These are phyloP conservation scores for Drosophila mojavensis DNA, from an alignment of 1,140 invertebrate genomes.

Conservation along the genomic window DNA sequence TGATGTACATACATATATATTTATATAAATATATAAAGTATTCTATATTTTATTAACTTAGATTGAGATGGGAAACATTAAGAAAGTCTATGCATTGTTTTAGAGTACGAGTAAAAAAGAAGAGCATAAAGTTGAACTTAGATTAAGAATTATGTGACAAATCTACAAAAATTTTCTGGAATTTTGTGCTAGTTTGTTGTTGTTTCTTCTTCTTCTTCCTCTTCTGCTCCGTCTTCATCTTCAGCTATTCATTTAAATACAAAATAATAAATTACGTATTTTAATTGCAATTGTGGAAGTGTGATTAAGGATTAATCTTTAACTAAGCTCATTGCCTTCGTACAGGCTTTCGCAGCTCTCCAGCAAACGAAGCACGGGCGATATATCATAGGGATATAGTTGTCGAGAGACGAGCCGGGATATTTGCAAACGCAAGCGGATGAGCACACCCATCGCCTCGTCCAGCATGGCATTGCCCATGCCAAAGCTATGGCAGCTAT, in stretches of 20 bases:
- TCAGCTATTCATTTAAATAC: conserved; percentile 73
- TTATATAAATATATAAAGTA: not conserved
- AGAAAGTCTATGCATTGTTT: conserved; percentile 48
- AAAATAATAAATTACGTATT: conserved; percentile 80
- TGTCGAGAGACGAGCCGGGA: conserved; percentile 92
- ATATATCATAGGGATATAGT: conserved; percentile 95
- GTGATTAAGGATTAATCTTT: conserved; percentile 43
- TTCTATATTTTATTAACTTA: conserved; percentile 26
- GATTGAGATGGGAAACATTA: conserved; percentile 37
- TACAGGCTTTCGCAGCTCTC: conserved; percentile 94
- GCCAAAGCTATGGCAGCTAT: conserved; percentile 88
- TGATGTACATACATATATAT: conserved; percentile 25
- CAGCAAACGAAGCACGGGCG: conserved; percentile 92
- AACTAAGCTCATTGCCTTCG: conserved; percentile 91
- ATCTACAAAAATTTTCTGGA: conserved; percentile 63
- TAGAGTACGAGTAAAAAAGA: conserved; percentile 26
- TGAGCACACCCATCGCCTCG: conserved; percentile 93
- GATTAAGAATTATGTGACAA: conserved; percentile 36
- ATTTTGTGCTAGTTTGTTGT: conserved; percentile 66
- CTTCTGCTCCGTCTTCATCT: not conserved
- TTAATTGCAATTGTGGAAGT: conserved; percentile 66
- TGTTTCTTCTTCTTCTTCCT: not conserved
- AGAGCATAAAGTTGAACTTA: not conserved
- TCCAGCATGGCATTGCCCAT: conserved; percentile 88
- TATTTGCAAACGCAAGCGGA: conserved; percentile 91